phyloP scores from a whole-genome alignment of 2,797 vertebrate species.

The Halcyon chelicuti region DNA sequence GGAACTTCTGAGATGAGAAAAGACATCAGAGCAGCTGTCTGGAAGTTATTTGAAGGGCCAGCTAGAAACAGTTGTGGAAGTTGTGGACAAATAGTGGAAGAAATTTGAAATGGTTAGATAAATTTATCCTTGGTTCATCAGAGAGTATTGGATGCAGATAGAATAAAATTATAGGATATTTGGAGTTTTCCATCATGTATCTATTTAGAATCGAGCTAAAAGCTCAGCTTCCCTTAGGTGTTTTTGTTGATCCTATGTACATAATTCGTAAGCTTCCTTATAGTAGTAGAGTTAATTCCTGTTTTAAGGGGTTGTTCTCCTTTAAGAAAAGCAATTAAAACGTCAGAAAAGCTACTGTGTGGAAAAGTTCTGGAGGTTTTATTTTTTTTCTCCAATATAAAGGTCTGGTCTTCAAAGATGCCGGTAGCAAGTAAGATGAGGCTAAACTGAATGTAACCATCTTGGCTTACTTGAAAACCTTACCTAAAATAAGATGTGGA shows the following conservation, averaged over 20 bases:
- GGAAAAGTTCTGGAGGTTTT: neutral
- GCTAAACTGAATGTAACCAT: neutral
- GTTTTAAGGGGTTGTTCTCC: neutral
- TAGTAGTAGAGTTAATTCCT: neutral
- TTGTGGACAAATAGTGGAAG: neutral
- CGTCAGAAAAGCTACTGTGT: neutral
- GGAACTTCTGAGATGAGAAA: neutral
- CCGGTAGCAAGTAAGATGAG: neutral
- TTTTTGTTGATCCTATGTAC: neutral
- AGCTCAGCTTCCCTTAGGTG: neutral
- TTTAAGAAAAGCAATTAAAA: neutral
- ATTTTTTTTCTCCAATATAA: rapidly evolving
- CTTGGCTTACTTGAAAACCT: neutral
- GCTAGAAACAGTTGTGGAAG: neutral
- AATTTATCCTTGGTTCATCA: neutral
- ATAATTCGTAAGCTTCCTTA: neutral
- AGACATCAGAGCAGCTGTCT: neutral
- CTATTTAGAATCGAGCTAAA: neutral
- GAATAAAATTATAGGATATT: neutral
- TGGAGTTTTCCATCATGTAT: neutral
- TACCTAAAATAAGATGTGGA: neutral
- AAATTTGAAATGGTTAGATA: neutral
- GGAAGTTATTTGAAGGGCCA: neutral
- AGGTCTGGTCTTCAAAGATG: neutral
- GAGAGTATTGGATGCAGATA: neutral